phyloP scores from a whole-genome alignment of 2,113 vertebrate genomes.

The Ceuthmochares aereus region DNA sequence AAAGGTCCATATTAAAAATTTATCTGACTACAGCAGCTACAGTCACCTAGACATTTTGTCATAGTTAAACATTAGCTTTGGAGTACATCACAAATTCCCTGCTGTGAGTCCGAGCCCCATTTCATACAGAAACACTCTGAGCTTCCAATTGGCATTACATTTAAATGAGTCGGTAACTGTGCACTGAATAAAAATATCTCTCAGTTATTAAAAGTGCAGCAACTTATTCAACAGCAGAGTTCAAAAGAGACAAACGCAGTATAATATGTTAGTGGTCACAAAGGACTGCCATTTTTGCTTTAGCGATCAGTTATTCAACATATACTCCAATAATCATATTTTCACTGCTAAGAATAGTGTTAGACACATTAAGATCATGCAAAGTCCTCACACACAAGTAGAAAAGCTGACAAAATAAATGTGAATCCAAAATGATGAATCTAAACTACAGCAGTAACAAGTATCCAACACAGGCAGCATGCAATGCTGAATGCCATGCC shows the following conservation, averaged over 20 bases:
- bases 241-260: background rate
- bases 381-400: background rate
- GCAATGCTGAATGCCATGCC: background rate
- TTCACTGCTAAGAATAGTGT: background rate
- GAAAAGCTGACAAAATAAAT: background rate
- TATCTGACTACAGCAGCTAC: constrained; percentile 39
- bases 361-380: background rate
- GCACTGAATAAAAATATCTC: constrained; percentile 35
- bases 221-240: background rate
- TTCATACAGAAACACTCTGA: background rate
- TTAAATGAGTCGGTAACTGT: constrained; percentile 23
- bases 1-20: constrained; percentile 67
- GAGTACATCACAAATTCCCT: constrained; percentile 52
- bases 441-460: background rate
- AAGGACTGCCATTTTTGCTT: background rate
- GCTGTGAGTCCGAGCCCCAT: background rate
- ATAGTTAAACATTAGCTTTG: constrained; percentile 60
- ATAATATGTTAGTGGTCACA: background rate
- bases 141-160: constrained; percentile 5
- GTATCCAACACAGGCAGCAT: fast-evolving
- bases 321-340: background rate
- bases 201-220: background rate
- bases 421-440: background rate
- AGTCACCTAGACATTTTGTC: constrained; percentile 62
- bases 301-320: background rate